Conservation (phyloP, 2,888 invertebrate species). For the Aphelenchoides bicaudatus region DNA sequence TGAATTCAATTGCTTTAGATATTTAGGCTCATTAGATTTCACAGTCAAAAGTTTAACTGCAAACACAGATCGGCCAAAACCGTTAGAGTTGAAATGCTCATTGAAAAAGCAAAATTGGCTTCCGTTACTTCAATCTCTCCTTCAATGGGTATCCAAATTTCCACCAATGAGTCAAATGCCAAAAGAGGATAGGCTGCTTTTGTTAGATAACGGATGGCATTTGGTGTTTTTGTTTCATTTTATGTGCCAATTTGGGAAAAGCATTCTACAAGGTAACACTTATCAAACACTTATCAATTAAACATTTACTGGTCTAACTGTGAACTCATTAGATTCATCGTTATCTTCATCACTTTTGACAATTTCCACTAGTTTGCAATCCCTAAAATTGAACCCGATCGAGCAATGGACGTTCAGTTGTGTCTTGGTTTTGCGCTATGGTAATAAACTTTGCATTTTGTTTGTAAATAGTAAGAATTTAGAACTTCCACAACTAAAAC, state of each 20-base stretch:
- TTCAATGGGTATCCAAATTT: constrained; percentile 21
- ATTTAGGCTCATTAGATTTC: constrained; percentile 12
- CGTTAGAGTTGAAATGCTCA: background rate
- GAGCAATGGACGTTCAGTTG: constrained; percentile 42
- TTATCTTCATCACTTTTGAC: background rate
- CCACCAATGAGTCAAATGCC: constrained; percentile 27
- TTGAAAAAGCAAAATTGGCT: constrained; percentile 22
- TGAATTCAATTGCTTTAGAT: background rate
- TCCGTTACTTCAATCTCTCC: constrained; percentile 24
- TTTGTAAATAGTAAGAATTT: no score
- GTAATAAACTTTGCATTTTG: no score
- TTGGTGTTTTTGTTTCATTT: constrained; percentile 27
- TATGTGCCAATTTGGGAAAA: constrained; percentile 15
- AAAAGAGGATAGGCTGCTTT: constrained; percentile 11
- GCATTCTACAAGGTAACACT: constrained; percentile 3
- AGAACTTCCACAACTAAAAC: no score
- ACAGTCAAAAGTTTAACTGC: constrained; percentile 17
- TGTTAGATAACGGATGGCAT: constrained; percentile 22
- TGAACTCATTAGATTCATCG: background rate
- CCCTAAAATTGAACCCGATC: constrained; percentile 33
- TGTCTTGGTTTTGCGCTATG: constrained; percentile 23
- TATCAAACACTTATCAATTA: no score
- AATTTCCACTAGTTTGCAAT: constrained; percentile 12
- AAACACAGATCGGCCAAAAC: no score
- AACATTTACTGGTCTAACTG: no score